These are phyloP conservation scores for Melanargia galathea DNA, from an alignment of 2,888 invertebrate genomes.

Conservation along the genomic window DNA sequence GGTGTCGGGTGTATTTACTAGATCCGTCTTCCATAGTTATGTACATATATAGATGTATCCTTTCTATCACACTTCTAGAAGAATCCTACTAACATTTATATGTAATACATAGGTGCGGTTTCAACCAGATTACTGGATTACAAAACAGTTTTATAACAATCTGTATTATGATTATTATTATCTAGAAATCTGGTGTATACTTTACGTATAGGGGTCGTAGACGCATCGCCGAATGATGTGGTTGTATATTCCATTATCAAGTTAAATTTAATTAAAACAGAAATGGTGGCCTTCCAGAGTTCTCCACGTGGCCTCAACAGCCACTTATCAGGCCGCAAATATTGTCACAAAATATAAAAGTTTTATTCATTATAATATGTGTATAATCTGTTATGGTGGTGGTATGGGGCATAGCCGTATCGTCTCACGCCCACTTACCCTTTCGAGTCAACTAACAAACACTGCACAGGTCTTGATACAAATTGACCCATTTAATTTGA, in stretches of 20 bases:
- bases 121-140: constrained; percentile 68
- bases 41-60: constrained; percentile 67
- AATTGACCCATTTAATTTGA: constrained; percentile 54
- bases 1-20: constrained; percentile 70
- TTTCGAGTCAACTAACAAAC: constrained; percentile 76
- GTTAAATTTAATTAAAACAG: constrained; percentile 41
- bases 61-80: constrained; percentile 78
- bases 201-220: constrained; percentile 53
- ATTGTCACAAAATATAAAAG: constrained; percentile 49
- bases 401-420: constrained; percentile 74
- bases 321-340: constrained; percentile 62
- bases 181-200: constrained; percentile 67
- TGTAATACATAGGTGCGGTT: constrained; percentile 54
- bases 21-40: constrained; percentile 58
- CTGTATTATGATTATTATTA: constrained; percentile 31
- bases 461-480: constrained; percentile 78
- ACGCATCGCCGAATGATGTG: constrained; percentile 45
- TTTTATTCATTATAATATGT: constrained; percentile 57
- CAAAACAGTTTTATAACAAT: not conserved
- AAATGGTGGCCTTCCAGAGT: constrained; percentile 79
- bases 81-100: constrained; percentile 73
- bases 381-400: constrained; percentile 74
- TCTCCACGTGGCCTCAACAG: constrained; percentile 72
- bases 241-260: constrained; percentile 49
- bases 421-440: constrained; percentile 77